Evolutionary conservation across 1,140 invertebrate species (phyloP).

Genomic region (Trinorchestia longiramus): DNA sequence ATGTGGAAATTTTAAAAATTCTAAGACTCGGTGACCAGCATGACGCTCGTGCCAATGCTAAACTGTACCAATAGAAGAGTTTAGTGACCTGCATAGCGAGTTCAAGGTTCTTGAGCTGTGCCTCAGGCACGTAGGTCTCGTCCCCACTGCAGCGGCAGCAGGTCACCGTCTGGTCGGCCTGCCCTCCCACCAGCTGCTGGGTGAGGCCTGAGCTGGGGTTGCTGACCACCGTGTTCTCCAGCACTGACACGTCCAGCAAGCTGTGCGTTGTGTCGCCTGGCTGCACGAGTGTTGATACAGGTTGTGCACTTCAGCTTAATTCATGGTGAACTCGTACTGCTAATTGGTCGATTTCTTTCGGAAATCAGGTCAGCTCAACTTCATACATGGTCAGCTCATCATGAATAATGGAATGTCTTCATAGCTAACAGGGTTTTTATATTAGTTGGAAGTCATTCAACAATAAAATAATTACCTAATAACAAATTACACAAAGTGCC

Average conservation of each 20-base stretch:
- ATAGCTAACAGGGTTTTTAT: not conserved
- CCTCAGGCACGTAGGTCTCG: constrained; percentile 50
- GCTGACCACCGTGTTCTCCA: constrained; percentile 19
- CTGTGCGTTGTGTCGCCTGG: constrained; percentile 17
- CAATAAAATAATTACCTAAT: not conserved
- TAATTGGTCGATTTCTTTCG: too few relatives aligned
- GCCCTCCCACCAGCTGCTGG: not conserved
- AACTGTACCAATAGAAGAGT: too few relatives aligned
- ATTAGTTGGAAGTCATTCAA: not conserved
- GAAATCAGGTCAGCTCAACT: too few relatives aligned
- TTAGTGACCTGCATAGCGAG: constrained; percentile 56
- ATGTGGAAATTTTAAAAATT: too few relatives aligned
- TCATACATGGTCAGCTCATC: too few relatives aligned
- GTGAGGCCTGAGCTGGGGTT: not conserved
- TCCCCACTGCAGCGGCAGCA: constrained; percentile 44
- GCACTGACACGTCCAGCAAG: constrained; percentile 33
- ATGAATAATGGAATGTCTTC: not conserved
- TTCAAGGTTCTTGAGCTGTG: constrained; percentile 59
- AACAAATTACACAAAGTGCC: not conserved
- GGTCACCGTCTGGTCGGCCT: not conserved
- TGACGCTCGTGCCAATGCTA: too few relatives aligned
- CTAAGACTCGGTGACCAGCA: too few relatives aligned
- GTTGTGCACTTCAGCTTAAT: not conserved
- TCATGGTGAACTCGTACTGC: too few relatives aligned
- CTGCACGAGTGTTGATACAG: not conserved